Evolutionary conservation across 2,113 vertebrate species (phyloP).

Genomic region (Campylomormyrus tamandua): DNA sequence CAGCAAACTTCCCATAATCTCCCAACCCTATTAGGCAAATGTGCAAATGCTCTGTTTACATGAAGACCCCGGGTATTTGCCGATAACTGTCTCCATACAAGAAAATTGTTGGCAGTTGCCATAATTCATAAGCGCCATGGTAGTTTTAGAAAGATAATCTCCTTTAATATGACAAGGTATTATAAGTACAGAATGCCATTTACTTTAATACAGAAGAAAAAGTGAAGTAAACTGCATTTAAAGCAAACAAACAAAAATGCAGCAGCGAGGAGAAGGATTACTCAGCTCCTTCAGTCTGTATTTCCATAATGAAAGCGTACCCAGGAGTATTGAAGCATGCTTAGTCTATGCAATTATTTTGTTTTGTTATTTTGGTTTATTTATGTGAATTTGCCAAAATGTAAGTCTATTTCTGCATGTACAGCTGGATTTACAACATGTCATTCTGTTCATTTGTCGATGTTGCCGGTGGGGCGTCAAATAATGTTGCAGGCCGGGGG

Average conservation of each 20-base stretch:
- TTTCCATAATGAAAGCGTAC: neutral
- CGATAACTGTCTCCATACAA: neutral
- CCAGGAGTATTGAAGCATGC: neutral
- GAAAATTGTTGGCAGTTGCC: slow-evolving; percentile 19
- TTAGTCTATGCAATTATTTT: neutral
- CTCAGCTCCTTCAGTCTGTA: neutral
- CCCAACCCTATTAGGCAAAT: slow-evolving; percentile 20
- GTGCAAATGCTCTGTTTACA: neutral
- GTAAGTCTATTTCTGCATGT: neutral
- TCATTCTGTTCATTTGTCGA: neutral
- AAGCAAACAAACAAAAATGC: neutral
- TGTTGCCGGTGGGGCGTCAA: neutral
- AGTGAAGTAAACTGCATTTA: neutral
- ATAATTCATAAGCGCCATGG: slow-evolving; percentile 7
- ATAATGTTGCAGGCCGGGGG: neutral
- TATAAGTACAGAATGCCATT: slow-evolving; percentile 12
- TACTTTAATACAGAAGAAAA: neutral
- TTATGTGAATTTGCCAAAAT: neutral
- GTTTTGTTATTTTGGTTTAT: neutral
- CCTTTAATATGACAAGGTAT: slow-evolving; percentile 26
- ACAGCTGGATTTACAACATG: neutral
- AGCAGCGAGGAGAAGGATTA: neutral
- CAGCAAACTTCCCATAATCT: neutral
- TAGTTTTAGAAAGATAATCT: slow-evolving; percentile 36
- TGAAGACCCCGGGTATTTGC: slow-evolving; percentile 15